Conservation (phyloP, 2,888 invertebrate species). For the Drosophila merina region DNA sequence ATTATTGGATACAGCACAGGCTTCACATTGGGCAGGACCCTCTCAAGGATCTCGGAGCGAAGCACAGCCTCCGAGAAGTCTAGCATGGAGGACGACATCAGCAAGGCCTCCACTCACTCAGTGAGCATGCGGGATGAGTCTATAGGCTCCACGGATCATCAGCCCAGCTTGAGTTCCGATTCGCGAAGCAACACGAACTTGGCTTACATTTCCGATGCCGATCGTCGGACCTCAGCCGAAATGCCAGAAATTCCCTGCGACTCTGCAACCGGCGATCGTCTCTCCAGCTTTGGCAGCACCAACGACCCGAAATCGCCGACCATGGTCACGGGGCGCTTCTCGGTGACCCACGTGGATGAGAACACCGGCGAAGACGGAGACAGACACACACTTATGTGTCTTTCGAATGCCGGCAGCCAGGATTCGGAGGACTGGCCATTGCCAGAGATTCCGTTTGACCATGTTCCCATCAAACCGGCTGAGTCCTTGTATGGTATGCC, state of each 20-base stretch:
- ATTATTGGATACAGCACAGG: constrained; percentile 90
- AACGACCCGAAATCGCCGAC: constrained; percentile 85
- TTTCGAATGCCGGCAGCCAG: constrained; percentile 87
- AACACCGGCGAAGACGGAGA: constrained; percentile 78
- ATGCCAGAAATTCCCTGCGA: constrained; percentile 94
- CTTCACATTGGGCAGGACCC: constrained; percentile 90
- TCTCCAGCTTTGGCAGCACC: constrained; percentile 84
- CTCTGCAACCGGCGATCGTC: constrained; percentile 85
- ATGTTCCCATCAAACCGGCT: constrained; percentile 80
- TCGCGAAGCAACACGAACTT: constrained; percentile 90
- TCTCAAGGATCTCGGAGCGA: constrained; percentile 94
- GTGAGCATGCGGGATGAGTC: constrained; percentile 94
- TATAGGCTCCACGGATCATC: constrained; percentile 92
- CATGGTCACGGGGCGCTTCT: constrained; percentile 82
- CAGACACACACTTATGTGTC: constrained; percentile 81
- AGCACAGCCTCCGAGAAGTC: constrained; percentile 95
- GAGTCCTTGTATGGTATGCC: constrained; percentile 81
- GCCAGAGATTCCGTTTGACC: constrained; percentile 88
- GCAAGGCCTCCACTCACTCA: constrained; percentile 92
- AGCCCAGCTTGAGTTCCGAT: constrained; percentile 93
- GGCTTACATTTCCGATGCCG: constrained; percentile 91
- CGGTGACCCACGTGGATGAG: constrained; percentile 84
- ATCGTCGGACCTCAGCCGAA: constrained; percentile 92
- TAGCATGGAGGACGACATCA: constrained; percentile 93
- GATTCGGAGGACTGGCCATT: constrained; percentile 91